A percentile compares a stretch with the other conserved stretches of the same genome.
Conservation (phyloP, 1,140 invertebrate genomes). For the Drosophila tristis region DNA sequence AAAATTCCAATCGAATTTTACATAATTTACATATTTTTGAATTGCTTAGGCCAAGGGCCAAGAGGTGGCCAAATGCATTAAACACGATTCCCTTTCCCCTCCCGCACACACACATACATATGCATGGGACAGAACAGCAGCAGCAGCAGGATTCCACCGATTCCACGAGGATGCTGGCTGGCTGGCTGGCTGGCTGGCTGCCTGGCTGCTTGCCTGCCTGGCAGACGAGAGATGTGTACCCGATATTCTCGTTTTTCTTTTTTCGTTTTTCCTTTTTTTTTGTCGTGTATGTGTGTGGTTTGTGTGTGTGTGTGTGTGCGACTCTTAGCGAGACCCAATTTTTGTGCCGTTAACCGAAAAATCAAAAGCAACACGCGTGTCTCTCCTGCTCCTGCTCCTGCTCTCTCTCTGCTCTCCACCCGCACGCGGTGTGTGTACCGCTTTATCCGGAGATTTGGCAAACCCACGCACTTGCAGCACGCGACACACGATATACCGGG, state of each 20-base stretch:
- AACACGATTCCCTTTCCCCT: conserved; percentile 4
- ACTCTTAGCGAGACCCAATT: conserved; percentile 61
- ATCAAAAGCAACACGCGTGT: conserved; percentile 51
- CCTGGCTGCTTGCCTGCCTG: background rate
- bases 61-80: conserved; percentile 45
- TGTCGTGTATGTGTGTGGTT: background rate
- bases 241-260: conserved; percentile 13
- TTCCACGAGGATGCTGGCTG: conserved; percentile 16
- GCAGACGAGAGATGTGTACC: conserved; percentile 20
- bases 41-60: conserved; percentile 46
- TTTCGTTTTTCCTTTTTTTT: conserved; percentile 26
- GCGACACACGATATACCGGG: conserved; percentile 41
- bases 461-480: conserved; percentile 49
- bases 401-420: too few relatives aligned
- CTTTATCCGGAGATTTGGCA: conserved; percentile 42
- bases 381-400: background rate
- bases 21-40: conserved; percentile 75
- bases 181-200: too few relatives aligned
- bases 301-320: conserved; percentile 1
- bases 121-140: background rate
- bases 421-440: conserved; percentile 10
- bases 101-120: too few relatives aligned
- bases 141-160: too few relatives aligned
- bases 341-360: conserved; percentile 52
- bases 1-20: conserved; percentile 68